phyloP scores from a whole-genome alignment of 1,140 invertebrate species.

The Battus philenor region DNA sequence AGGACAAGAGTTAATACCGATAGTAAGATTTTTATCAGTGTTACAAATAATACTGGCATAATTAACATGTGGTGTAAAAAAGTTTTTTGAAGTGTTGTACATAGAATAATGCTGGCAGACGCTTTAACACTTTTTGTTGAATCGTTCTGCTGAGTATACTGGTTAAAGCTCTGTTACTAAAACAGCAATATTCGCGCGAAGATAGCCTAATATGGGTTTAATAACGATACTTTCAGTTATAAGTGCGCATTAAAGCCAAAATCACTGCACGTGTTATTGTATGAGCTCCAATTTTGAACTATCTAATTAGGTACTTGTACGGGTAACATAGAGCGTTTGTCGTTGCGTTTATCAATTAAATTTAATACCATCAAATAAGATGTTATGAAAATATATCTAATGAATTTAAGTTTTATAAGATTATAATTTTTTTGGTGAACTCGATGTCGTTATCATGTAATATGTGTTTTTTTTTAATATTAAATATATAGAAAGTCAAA shows the following conservation, averaged over 20 bases:
- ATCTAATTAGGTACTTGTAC: slow-evolving; percentile 12
- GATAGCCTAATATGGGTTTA: slow-evolving; percentile 16
- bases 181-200: slow-evolving; percentile 13
- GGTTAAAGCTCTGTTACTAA: slow-evolving; percentile 8
- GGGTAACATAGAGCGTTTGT: too few species aligned
- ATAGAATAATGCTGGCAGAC: too few species aligned
- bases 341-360: too few species aligned
- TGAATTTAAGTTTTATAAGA: too few species aligned
- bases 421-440: too few species aligned
- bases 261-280: slow-evolving; percentile 15
- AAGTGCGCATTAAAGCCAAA: slow-evolving; percentile 12
- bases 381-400: too few species aligned
- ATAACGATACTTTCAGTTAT: slow-evolving; percentile 14
- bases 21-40: background rate
- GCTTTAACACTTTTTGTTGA: slow-evolving; percentile 1
- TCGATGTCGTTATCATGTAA: too few species aligned
- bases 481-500: too few species aligned
- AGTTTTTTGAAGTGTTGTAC: background rate
- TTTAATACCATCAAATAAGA: too few species aligned
- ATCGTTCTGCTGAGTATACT: slow-evolving; percentile 2
- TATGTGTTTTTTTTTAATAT: too few species aligned
- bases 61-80: background rate
- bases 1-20: background rate
- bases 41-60: background rate
- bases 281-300: slow-evolving; percentile 13